Evolutionary conservation across 2,113 vertebrate species (phyloP).

Genomic region (Arizona elegans): DNA sequence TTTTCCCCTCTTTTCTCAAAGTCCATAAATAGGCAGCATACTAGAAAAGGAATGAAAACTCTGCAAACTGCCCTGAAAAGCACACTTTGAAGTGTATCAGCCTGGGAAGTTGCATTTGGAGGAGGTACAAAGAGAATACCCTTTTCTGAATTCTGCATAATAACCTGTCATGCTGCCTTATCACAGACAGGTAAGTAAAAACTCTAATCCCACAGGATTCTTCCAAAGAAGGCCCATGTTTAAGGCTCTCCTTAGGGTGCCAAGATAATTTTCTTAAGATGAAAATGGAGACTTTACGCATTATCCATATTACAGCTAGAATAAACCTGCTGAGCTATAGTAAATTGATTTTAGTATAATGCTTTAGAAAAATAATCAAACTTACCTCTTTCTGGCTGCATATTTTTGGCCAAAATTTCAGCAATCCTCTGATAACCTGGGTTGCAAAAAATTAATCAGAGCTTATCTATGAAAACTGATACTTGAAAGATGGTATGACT

Average conservation of each 20-base stretch:
- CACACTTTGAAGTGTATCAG: not conserved
- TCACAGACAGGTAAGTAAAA: not conserved
- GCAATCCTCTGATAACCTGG: conserved; percentile 31
- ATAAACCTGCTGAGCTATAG: not conserved
- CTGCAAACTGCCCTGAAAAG: too few species aligned
- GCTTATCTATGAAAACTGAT: not conserved
- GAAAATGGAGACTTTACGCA: not conserved
- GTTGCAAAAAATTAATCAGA: not conserved
- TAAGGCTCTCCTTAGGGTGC: not conserved
- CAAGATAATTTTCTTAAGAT: not conserved
- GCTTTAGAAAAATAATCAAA: not conserved
- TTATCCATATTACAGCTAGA: not conserved
- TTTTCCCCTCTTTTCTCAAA: not conserved
- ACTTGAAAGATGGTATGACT: not conserved
- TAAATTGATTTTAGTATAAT: not conserved
- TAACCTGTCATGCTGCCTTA: not conserved
- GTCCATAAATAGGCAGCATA: not conserved
- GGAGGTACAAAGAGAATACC: not conserved
- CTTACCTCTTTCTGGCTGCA: conserved; percentile 36
- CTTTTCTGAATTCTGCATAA: not conserved
- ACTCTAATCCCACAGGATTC: not conserved
- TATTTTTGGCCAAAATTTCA: conserved; percentile 36
- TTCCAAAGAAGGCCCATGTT: not conserved
- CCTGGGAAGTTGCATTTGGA: not conserved
- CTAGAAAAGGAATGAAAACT: not conserved